Base-by-base conservation (phyloP, 1,140 invertebrate genomes). In the Drosophila subobscura region DNA sequence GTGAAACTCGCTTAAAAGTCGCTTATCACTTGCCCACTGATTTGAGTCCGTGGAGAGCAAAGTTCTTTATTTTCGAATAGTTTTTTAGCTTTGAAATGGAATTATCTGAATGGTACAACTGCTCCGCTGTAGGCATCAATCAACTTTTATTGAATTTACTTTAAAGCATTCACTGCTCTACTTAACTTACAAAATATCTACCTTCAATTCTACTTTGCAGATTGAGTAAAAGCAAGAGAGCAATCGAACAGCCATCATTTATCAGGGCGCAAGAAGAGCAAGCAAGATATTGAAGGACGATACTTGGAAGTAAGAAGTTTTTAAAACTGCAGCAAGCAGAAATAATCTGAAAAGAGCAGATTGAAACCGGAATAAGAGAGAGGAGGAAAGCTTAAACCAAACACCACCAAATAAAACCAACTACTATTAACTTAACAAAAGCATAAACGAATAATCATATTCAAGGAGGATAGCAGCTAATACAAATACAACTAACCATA, bases 341-440 rank as follows among this genome's bases (percentile, higher is more conserved):
- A 20, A 27, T 27, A 20, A 56, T 59, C 22, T 29, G 16, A 33
- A 53, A 10, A 16, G 10, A 44, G 33, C 6, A 37, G 10, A 12
- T 37, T 23, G 57, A 33, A 42, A 22, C 25, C 4, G 33, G 29
- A 44, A 53, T 27, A 60, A 45, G 25, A 37, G 40, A 40, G 14
- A 42, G 41, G 14, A 42, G 41, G 47, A 60, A 66, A 71, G 56
- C 53, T 63, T 83, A 89, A 88, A 90, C 79, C 89, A 86, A 88
- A 90, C 89, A 91, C 89, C 89, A 90, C 89, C 89, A 91, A 91
- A 78, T 66, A 90, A 90, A 90, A 90, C 89, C 89, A 91, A 91
- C 89, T 90, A 91, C 81, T 89, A 88, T 79, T 89, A 88, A 83
- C 60, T 79, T 74, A 65, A 81, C 57, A 64, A 66, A 89, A 71